Percentiles rank a stretch among this genome's conserved stretches.
Conservation (phyloP, 1,140 invertebrate genomes). For the Lasioglossum baleicum region DNA sequence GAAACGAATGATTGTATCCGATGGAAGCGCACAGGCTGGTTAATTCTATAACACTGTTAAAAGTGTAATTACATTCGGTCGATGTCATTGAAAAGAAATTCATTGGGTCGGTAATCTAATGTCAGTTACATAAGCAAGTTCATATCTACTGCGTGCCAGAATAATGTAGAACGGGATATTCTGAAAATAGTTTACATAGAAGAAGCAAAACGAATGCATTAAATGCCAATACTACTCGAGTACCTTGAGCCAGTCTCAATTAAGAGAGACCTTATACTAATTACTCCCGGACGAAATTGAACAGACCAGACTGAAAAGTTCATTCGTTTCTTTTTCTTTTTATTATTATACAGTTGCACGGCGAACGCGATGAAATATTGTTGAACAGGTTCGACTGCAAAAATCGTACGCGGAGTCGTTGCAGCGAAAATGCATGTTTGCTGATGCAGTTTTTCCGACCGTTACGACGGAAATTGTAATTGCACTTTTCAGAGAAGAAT, state of each 20-base stretch:
- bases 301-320: background rate
- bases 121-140: conserved; percentile 70
- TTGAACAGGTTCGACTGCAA: background rate
- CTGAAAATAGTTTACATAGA: conserved; percentile 73
- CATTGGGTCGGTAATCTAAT: conserved; percentile 63
- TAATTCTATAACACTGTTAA: conserved; percentile 25
- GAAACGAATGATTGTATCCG: background rate
- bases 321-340: background rate
- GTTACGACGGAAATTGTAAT: background rate
- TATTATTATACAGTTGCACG: background rate
- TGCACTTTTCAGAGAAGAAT: background rate
- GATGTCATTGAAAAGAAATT: conserved; percentile 66
- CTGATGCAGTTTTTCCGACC: background rate
- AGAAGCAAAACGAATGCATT: conserved; percentile 34
- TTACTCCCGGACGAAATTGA: background rate
- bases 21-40: conserved; percentile 8
- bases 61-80: conserved; percentile 69
- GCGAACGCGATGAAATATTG: background rate
- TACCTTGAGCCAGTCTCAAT: background rate
- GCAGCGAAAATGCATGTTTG: background rate
- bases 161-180: conserved; percentile 70
- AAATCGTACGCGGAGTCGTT: background rate
- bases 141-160: conserved; percentile 65
- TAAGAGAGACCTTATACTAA: no score
- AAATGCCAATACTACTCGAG: conserved; percentile 1